Conservation (phyloP, 2,888 invertebrate species). For the Schizotus pectinicornis region DNA sequence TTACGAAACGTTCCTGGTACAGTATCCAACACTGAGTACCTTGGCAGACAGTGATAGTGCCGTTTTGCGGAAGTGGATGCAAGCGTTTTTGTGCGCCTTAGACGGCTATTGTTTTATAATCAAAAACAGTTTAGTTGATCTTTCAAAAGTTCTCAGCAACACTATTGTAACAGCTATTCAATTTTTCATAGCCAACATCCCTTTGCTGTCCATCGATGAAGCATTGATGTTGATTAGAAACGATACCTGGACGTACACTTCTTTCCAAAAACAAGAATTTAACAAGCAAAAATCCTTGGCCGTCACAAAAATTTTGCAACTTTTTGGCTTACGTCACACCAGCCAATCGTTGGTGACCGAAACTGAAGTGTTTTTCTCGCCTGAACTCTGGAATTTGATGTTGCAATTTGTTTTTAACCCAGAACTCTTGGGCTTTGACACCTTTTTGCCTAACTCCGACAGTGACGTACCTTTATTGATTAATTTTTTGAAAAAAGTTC, state of each 20-base stretch:
- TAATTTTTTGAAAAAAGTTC: conserved; percentile 1
- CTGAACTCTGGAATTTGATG: conserved; percentile 40
- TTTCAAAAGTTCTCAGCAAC: conserved; percentile 6
- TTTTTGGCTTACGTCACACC: conserved; percentile 17
- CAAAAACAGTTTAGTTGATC: conserved; percentile 34
- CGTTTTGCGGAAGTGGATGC: conserved; percentile 52
- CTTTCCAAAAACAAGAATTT: conserved; percentile 39
- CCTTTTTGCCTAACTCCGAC: conserved; percentile 5
- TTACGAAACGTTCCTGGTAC: conserved; percentile 44
- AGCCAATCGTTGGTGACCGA: conserved; percentile 1
- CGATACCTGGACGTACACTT: conserved; percentile 35
- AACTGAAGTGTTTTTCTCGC: conserved; percentile 32
- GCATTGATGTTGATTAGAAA: conserved; percentile 31
- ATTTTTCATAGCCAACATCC: conserved; percentile 41
- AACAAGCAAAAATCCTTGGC: conserved; percentile 12
- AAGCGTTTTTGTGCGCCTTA: conserved; percentile 55
- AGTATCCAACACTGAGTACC: conserved; percentile 45
- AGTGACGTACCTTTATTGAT: not conserved
- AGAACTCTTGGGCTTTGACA: conserved; percentile 35
- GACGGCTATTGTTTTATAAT: conserved; percentile 52
- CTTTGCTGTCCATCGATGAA: conserved; percentile 28
- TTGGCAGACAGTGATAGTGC: conserved; percentile 38
- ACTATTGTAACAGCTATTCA: conserved; percentile 35
- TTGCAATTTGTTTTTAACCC: conserved; percentile 40
- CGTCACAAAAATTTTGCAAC: conserved; percentile 7